These are phyloP conservation scores for Oxytorus armatus DNA, from an alignment of 2,888 invertebrate genomes.

Conservation along the genomic window DNA sequence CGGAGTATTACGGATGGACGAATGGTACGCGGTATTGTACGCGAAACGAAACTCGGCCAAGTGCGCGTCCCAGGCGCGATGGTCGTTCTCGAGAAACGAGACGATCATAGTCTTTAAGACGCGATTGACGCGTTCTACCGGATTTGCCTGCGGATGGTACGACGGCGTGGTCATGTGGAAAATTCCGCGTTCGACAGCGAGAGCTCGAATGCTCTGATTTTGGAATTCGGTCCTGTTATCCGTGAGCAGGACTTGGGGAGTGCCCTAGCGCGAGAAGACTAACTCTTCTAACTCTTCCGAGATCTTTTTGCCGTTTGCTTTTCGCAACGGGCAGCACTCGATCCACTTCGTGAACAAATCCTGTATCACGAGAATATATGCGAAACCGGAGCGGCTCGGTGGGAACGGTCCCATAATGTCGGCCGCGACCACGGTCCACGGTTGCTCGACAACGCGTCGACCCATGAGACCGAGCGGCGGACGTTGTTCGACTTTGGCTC, in stretches of 20 bases:
- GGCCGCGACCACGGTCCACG: conserved; percentile 63
- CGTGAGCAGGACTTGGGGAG: conserved; percentile 36
- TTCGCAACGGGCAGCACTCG: conserved; percentile 57
- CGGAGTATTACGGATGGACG: conserved; percentile 56
- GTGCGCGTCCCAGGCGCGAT: too few species aligned
- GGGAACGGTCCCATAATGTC: conserved; percentile 67
- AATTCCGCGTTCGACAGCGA: too few species aligned
- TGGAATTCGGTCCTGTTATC: conserved; percentile 27
- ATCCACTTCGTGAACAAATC: conserved; percentile 63
- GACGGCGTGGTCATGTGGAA: too few species aligned
- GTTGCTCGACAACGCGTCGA: conserved; percentile 28
- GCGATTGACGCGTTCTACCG: too few species aligned
- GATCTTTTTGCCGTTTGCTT: conserved; percentile 58
- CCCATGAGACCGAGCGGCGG: conserved; percentile 35
- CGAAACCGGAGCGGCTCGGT: conserved; percentile 40
- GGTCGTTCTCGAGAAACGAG: too few species aligned
- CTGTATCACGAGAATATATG: conserved; percentile 67
- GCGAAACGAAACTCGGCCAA: too few species aligned
- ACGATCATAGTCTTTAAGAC: too few species aligned
- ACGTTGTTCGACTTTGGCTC: not conserved
- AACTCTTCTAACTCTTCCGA: conserved; percentile 39
- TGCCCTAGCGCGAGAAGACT: conserved; percentile 42
- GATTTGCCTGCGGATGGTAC: too few species aligned
- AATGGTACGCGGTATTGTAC: too few species aligned
- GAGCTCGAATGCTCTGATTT: not conserved